A percentile compares a stretch with the other conserved stretches of the same genome.
Conservation (phyloP, 2,797 vertebrate species). For the Florisuga fusca region DNA sequence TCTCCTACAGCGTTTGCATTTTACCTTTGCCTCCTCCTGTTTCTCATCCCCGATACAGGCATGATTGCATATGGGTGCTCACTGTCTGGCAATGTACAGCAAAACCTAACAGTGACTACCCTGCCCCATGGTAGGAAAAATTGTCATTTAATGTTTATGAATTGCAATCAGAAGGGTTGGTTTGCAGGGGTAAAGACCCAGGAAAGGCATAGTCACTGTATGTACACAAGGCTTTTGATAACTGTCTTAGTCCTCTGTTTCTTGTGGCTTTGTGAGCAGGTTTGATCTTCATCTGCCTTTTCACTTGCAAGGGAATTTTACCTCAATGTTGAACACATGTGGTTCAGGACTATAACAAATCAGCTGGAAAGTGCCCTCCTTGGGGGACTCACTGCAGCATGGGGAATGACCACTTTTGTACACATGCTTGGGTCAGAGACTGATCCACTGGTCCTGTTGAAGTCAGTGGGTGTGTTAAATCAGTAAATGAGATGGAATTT, state of each 20-base stretch:
- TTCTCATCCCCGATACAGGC: not conserved
- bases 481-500: not conserved
- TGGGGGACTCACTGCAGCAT: not conserved
- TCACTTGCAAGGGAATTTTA: not conserved
- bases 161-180: not conserved
- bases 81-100: not conserved
- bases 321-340: accelerated
- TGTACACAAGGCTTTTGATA: not conserved
- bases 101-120: not conserved
- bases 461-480: not conserved
- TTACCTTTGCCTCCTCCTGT: not conserved
- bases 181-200: not conserved
- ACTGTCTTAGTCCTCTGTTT: not conserved
- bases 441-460: not conserved
- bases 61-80: accelerated
- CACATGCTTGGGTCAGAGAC: not conserved
- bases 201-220: accelerated
- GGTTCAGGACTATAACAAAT: not conserved
- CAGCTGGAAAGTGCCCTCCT: not conserved
- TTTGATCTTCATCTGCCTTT: not conserved
- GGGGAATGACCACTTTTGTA: not conserved
- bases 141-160: not conserved
- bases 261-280: not conserved
- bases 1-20: accelerated
- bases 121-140: not conserved